phyloP scores from a whole-genome alignment of 2,113 vertebrate genomes.

The Eretmochelys imbricata region DNA sequence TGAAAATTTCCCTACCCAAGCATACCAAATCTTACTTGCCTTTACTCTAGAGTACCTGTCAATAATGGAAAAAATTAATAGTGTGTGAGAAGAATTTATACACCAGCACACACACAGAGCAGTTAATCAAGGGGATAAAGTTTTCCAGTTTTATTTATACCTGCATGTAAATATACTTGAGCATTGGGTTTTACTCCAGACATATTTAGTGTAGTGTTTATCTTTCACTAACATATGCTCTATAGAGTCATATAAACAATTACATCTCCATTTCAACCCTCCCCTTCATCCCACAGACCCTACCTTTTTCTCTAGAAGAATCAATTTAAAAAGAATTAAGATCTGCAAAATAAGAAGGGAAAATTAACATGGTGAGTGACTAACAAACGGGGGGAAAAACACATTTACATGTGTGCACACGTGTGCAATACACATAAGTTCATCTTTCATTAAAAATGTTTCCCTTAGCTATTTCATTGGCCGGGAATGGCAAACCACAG shows the following conservation, averaged over 20 bases:
- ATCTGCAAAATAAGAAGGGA: slow-evolving; percentile 79
- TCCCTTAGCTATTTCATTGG: not conserved
- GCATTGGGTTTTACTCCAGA: not conserved
- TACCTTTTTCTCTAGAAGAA: slow-evolving; percentile 99
- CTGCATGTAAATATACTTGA: not conserved
- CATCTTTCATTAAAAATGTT: not conserved
- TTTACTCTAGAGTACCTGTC: not conserved
- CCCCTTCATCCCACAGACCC: not conserved
- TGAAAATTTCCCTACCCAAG: not conserved
- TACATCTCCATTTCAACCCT: not conserved
- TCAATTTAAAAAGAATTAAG: slow-evolving; percentile 95
- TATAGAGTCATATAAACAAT: not conserved
- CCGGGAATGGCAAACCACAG: too few relatives aligned
- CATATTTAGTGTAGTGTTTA: not conserved
- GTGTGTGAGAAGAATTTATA: not conserved
- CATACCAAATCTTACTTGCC: not conserved
- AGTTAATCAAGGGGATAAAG: not conserved
- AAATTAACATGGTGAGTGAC: not conserved
- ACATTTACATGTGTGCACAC: not conserved
- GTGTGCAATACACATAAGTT: not conserved
- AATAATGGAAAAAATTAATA: not conserved
- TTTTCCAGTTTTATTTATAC: not conserved
- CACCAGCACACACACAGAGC: not conserved
- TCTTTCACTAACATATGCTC: not conserved
- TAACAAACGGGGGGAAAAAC: not conserved